phyloP scores from a whole-genome alignment of 2,888 invertebrate genomes.

The Frankliniella fusca region DNA sequence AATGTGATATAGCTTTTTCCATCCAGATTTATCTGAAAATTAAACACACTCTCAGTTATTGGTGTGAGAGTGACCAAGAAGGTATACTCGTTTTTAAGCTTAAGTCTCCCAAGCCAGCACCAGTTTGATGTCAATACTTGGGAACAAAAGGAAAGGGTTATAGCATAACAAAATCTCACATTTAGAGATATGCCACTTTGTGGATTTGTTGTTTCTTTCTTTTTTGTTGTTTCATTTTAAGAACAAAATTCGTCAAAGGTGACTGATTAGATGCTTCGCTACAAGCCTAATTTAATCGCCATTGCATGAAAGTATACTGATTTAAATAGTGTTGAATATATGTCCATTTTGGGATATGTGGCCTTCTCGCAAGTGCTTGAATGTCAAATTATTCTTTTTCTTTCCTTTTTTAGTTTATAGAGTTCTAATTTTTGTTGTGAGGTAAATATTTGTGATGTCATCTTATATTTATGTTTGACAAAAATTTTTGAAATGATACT shows the following conservation, averaged over 20 bases:
- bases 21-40: background rate
- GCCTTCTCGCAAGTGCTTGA: background rate
- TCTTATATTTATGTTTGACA: constrained; percentile 6
- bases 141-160: constrained; percentile 20
- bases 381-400: background rate
- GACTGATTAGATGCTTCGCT: constrained; percentile 9
- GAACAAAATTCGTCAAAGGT: constrained; percentile 8
- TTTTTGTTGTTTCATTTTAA: constrained; percentile 1
- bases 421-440: background rate
- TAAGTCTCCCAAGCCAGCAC: constrained; percentile 4
- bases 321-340: background rate
- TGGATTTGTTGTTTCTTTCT: background rate
- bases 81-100: background rate
- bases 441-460: background rate
- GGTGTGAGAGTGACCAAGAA: background rate
- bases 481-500: background rate
- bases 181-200: constrained; percentile 7
- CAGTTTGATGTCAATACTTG: constrained; percentile 14
- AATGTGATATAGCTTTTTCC: background rate
- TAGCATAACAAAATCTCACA: constrained; percentile 5
- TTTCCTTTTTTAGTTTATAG: background rate
- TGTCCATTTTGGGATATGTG: background rate
- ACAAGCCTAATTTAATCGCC: constrained; percentile 17
- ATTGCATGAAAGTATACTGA: constrained; percentile 9
- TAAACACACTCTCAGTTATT: background rate